These are phyloP conservation scores for Bagarius yarrelli DNA, from an alignment of 2,113 vertebrate species.

Conservation along the genomic window DNA sequence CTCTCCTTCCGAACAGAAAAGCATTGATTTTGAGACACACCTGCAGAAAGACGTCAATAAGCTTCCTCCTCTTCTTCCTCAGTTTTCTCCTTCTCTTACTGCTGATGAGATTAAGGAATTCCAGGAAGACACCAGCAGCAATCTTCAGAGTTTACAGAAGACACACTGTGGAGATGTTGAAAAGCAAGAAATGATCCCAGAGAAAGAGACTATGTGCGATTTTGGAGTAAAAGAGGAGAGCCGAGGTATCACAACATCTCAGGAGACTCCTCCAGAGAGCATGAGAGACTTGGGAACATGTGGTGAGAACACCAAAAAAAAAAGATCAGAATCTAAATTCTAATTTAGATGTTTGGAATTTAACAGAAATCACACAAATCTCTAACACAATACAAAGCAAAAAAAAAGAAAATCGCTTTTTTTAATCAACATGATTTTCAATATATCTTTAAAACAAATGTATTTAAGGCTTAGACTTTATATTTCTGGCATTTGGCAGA, in stretches of 20 bases:
- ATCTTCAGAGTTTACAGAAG: slow-evolving; percentile 25
- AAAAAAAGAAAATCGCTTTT: too few species aligned
- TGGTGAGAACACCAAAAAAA: slow-evolving; percentile 10
- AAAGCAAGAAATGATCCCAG: background rate
- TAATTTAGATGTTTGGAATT: background rate
- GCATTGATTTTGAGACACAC: slow-evolving; percentile 13
- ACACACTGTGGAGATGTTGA: background rate
- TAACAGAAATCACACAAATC: too few species aligned
- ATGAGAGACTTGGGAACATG: background rate
- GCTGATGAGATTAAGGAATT: slow-evolving; percentile 40
- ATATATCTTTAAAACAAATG: too few species aligned
- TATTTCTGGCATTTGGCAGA: too few species aligned
- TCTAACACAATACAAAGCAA: too few species aligned
- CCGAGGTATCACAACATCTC: background rate
- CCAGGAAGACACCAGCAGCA: slow-evolving; percentile 44
- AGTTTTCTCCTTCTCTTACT: background rate
- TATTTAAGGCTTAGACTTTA: too few species aligned
- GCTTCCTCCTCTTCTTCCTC: slow-evolving; percentile 51
- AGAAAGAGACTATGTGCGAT: slow-evolving; percentile 10
- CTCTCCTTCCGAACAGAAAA: slow-evolving; percentile 52
- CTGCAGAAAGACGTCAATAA: slow-evolving; percentile 54
- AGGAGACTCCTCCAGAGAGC: background rate
- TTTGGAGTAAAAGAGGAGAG: slow-evolving; percentile 23
- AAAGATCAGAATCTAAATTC: background rate
- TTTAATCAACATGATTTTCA: too few species aligned